Evolutionary conservation across 2,113 vertebrate species (phyloP), one percentile per base, ranked within the genome.

Genomic region (Larimichthys crocea): DNA sequence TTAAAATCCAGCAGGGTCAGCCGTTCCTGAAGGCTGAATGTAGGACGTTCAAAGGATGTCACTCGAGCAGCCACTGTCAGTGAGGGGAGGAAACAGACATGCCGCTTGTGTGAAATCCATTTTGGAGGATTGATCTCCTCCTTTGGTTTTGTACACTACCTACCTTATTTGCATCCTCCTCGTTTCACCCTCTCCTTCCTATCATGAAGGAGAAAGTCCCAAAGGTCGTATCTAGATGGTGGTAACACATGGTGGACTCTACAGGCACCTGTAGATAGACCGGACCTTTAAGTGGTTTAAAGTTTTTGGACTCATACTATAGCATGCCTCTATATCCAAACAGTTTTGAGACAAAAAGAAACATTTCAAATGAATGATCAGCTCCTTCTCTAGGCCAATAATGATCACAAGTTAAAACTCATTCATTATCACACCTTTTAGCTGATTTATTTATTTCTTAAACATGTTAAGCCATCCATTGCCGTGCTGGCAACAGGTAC

Each of bases 401-500:
- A 50, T 40, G 16, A 61, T 15, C 12, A 80, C 52, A 35, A 65
- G 31, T 68, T 56, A 63, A 53, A 82, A 78, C 49, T 5, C 48
- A 71, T 69, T 74, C 50, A 68, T 73, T 95, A 95, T 96, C 96
- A 97, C 96, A 96, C 95, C 94, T 92, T 97, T 96, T 95, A 97
- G 73, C 79, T 84, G 80, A 91, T 93, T 90, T 91, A 92, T 94
- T 98, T 97, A 94, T 96, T 95, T 94, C 91, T 96, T 97, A 97
- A 96, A 97, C 97, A 97, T 91, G 62, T 90, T 91, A 96, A 96
- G 95, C 91, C 91, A 93, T 94, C 96, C 93, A 96, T 97, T 96
- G 96, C 96, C 96, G 94, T 96, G 96, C 95, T 96, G 96, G 96
- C 97, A 97, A 97, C 95, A 96, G 95, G 92, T 96, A 96, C 95